Conservation (phyloP, 2,888 invertebrate genomes). For the Quadroppia sp. region DNA sequence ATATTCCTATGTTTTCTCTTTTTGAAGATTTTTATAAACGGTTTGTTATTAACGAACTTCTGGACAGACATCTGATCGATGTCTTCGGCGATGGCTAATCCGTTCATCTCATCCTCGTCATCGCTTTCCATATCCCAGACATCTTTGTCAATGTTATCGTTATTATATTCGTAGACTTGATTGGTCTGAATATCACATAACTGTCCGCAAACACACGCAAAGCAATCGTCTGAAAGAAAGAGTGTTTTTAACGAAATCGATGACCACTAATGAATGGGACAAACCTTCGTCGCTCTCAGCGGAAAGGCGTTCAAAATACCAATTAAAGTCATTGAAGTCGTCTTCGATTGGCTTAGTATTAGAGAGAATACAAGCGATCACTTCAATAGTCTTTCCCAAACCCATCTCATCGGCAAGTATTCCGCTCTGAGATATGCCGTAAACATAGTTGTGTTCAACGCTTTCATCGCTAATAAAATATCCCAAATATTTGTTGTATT, state of each 20-base stretch:
- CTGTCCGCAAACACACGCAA: conserved; percentile 29
- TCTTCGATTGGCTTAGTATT: conserved; percentile 52
- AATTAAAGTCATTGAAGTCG: neutral
- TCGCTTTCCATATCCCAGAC: neutral
- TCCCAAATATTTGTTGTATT: conserved; percentile 57
- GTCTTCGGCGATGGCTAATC: neutral
- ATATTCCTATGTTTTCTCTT: neutral
- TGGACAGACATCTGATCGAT: neutral
- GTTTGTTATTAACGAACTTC: neutral
- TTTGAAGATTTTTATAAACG: conserved; percentile 38
- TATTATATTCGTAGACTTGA: neutral
- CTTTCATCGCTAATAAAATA: conserved; percentile 31
- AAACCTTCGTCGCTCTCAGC: neutral
- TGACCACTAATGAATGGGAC: neutral
- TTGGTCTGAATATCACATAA: neutral
- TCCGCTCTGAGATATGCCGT: conserved; percentile 60
- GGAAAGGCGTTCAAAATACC: neutral
- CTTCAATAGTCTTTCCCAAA: conserved; percentile 73
- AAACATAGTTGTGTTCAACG: neutral
- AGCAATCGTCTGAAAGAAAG: neutral
- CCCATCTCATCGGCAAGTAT: conserved; percentile 79
- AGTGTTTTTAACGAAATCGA: neutral
- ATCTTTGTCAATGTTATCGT: neutral
- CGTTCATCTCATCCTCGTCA: neutral
- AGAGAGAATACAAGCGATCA: conserved; percentile 63